Evolutionary conservation across 92 coral and sea anemone species (phyloP).

Genomic region (Palythoa caribaeorum): DNA sequence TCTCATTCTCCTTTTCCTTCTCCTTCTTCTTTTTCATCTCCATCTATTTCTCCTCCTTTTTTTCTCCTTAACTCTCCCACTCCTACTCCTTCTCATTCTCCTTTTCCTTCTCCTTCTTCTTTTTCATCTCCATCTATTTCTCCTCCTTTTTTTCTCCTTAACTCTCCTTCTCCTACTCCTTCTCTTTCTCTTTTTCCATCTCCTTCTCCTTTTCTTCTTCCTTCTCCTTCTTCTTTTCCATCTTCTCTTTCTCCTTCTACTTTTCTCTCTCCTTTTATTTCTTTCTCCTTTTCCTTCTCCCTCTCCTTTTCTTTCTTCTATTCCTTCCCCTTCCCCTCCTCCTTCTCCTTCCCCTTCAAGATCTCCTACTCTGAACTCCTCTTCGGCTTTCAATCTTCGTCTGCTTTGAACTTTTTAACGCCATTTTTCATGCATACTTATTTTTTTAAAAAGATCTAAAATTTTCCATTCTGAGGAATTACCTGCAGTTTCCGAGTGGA

Average conservation of each 20-base stretch:
- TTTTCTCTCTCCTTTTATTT: too few relatives aligned
- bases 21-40: background rate
- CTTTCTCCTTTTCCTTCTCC: background rate
- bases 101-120: background rate
- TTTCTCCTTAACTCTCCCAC: too few relatives aligned
- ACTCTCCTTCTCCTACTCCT: background rate
- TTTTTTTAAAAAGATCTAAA: background rate
- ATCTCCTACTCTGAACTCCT: too few relatives aligned
- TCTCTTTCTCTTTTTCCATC: background rate
- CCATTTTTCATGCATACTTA: too few relatives aligned
- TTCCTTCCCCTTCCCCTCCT: background rate
- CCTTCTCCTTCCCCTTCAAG: background rate
- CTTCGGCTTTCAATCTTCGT: too few relatives aligned
- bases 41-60: background rate
- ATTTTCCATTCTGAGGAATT: background rate
- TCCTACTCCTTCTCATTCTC: background rate
- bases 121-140: background rate
- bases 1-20: background rate
- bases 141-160: background rate
- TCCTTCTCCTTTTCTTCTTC: background rate
- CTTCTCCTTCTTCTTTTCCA: too few relatives aligned
- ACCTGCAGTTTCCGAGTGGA: slow-evolving; percentile 70
- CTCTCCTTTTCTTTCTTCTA: background rate
- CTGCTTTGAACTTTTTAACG: too few relatives aligned
- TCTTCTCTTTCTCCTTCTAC: background rate